These are phyloP conservation scores for Daktulosphaira vitifoliae DNA, from an alignment of 1,140 invertebrate species.

Conservation along the genomic window DNA sequence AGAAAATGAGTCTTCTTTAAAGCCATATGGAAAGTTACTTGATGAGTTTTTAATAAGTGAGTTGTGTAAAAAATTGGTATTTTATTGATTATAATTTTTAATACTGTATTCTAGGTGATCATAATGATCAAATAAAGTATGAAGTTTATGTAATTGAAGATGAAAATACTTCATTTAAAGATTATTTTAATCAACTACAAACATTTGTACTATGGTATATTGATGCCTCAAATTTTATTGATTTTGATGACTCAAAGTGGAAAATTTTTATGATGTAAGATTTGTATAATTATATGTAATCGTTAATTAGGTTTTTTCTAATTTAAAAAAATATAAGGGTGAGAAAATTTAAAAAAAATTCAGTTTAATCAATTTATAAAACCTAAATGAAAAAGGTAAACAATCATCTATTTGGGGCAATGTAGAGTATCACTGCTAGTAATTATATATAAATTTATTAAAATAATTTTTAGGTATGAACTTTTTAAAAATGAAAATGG, in stretches of 20 bases:
- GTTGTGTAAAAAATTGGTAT: neutral
- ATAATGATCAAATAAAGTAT: neutral
- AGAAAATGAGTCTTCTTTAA: slow-evolving; percentile 61
- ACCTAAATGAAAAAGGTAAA: no score
- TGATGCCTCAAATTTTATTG: slow-evolving; percentile 86
- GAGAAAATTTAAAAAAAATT: no score
- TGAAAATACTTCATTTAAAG: slow-evolving; percentile 2
- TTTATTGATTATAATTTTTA: neutral
- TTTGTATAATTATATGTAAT: no score
- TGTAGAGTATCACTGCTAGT: no score
- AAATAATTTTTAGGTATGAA: slow-evolving; percentile 68
- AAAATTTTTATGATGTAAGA: slow-evolving; percentile 81
- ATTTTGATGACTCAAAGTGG: slow-evolving; percentile 88
- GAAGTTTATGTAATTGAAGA: slow-evolving; percentile 14
- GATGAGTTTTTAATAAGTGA: slow-evolving; percentile 47
- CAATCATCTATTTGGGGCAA: no score
- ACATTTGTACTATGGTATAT: slow-evolving; percentile 92
- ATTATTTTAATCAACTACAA: slow-evolving; percentile 58
- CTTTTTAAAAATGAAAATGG: slow-evolving; percentile 60
- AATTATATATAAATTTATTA: no score
- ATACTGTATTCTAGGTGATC: neutral
- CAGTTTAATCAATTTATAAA: no score
- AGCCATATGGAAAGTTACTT: slow-evolving; percentile 59
- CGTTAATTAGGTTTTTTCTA: no score
- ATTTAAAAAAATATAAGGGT: no score